Evolutionary conservation across 2,888 invertebrate genomes (phyloP).

Genomic region (Lepidochrysops patricia): DNA sequence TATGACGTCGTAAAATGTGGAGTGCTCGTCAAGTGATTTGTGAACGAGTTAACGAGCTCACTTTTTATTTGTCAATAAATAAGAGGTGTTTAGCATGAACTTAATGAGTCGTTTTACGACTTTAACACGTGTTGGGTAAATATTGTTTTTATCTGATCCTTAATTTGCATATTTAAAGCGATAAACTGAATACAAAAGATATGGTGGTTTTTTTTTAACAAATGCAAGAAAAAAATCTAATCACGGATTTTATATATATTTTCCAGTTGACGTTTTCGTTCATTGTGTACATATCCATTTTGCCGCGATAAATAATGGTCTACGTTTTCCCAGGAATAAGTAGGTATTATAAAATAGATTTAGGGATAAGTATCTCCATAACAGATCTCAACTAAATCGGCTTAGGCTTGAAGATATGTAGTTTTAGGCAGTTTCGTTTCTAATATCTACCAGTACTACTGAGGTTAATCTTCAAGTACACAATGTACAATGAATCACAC

Average conservation of each 20-base stretch:
- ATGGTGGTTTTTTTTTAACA: too few species aligned
- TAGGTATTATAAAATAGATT: too few species aligned
- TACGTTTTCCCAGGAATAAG: too few species aligned
- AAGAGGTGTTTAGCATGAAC: not conserved
- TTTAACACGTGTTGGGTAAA: conserved; percentile 31
- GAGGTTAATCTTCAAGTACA: not conserved
- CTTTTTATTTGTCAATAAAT: conserved; percentile 16
- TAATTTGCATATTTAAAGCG: conserved; percentile 20
- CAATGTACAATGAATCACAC: conserved; percentile 1
- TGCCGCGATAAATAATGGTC: too few species aligned
- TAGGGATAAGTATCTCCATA: too few species aligned
- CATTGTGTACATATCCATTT: too few species aligned
- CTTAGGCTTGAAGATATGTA: too few species aligned
- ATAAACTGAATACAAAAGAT: conserved; percentile 38
- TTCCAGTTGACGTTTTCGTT: too few species aligned
- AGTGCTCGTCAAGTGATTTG: conserved; percentile 66
- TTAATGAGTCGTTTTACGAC: conserved; percentile 7
- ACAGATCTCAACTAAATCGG: too few species aligned
- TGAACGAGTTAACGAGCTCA: conserved; percentile 37
- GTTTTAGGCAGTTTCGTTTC: too few species aligned
- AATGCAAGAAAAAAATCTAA: too few species aligned
- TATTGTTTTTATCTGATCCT: conserved; percentile 12
- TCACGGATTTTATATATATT: too few species aligned
- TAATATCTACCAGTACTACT: not conserved
- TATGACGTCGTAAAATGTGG: conserved; percentile 70